phyloP scores from a whole-genome alignment of 2,888 invertebrate genomes.

The Lasioglossum villosulum region DNA sequence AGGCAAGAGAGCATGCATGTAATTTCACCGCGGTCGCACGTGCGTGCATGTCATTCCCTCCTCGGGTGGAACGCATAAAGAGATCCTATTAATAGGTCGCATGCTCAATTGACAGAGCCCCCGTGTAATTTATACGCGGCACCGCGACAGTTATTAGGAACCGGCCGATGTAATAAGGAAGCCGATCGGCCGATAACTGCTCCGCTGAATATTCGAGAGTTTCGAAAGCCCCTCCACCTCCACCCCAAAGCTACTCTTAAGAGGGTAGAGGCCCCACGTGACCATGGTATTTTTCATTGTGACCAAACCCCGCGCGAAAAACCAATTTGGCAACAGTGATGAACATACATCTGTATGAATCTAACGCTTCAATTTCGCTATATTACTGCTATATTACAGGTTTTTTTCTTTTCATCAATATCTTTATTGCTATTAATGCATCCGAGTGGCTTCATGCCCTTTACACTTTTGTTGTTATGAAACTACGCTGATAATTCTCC shows the following conservation, averaged over 20 bases:
- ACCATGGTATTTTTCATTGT: too few species aligned
- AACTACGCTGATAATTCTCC: too few species aligned
- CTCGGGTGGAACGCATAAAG: slow-evolving; percentile 53
- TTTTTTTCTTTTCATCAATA: too few species aligned
- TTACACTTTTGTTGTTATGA: too few species aligned
- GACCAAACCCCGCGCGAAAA: too few species aligned
- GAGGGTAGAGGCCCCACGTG: too few species aligned
- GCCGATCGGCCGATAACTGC: slow-evolving; percentile 54
- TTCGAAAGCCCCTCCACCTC: slow-evolving; percentile 1
- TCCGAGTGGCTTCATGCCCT: too few species aligned
- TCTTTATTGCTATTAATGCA: too few species aligned
- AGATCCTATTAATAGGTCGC: slow-evolving; percentile 68
- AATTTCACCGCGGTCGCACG: slow-evolving; percentile 60
- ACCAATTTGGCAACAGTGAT: too few species aligned
- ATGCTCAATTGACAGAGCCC: slow-evolving; percentile 59
- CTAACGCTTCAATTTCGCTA: too few species aligned
- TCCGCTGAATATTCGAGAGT: slow-evolving; percentile 28
- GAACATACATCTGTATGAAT: too few species aligned
- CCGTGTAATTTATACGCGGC: slow-evolving; percentile 62
- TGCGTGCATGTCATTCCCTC: slow-evolving; percentile 60
- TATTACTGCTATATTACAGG: too few species aligned
- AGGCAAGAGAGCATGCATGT: slow-evolving; percentile 51
- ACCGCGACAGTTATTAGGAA: slow-evolving; percentile 64
- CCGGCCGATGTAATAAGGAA: slow-evolving; percentile 63
- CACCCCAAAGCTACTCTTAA: neutral